A percentile compares a stretch with the other conserved stretches of the same genome.
These are phyloP conservation scores for Ceratotherium simum DNA, from an alignment of 2,113 vertebrate species.

Conservation along the genomic window DNA sequence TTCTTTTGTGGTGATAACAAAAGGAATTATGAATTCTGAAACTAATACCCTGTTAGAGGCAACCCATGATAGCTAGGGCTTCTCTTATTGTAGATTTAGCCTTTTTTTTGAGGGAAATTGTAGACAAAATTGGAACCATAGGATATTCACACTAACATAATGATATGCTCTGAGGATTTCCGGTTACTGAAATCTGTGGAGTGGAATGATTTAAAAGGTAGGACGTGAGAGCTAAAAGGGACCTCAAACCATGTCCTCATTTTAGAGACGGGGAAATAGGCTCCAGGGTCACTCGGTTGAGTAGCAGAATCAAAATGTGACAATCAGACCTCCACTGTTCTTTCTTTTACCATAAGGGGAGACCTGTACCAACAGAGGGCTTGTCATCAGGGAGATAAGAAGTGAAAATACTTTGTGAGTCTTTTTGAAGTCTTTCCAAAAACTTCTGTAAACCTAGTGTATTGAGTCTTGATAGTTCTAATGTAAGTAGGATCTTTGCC, in stretches of 20 bases:
- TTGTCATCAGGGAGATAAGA: not conserved
- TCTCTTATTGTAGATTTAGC: not conserved
- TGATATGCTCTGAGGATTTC: not conserved
- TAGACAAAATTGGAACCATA: not conserved
- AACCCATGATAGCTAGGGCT: not conserved
- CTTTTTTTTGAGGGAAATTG: not conserved
- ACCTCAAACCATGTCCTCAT: not conserved
- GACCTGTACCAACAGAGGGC: not conserved
- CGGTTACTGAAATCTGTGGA: not conserved
- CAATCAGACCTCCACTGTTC: not conserved
- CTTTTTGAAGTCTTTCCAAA: slow-evolving; percentile 17
- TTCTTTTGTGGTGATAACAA: slow-evolving; percentile 8
- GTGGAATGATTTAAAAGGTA: not conserved
- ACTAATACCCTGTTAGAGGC: not conserved
- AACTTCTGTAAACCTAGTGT: not conserved
- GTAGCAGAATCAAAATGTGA: not conserved
- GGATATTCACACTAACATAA: not conserved
- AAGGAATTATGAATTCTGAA: slow-evolving; percentile 30
- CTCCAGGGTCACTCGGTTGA: not conserved
- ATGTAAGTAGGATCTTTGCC: not conserved
- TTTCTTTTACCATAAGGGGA: not conserved
- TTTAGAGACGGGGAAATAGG: not conserved
- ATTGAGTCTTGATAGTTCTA: not conserved
- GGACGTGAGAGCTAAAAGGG: not conserved
- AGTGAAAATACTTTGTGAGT: not conserved